Evolutionary conservation across 2,113 vertebrate species (phyloP), one percentile per base, ranked within the genome.

Genomic region (Beaufortia kweichowensis): DNA sequence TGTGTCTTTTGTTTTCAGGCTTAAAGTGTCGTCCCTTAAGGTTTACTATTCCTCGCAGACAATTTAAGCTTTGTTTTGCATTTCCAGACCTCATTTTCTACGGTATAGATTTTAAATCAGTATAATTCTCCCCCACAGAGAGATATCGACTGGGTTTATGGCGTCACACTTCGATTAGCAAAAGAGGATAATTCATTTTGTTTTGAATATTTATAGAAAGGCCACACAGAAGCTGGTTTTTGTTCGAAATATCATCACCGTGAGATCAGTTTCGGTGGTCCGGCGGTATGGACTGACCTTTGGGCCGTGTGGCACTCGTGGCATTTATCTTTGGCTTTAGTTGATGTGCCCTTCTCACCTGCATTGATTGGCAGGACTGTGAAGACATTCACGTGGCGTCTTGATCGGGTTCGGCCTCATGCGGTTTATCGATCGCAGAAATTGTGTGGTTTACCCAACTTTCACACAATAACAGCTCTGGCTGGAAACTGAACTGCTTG

Each of bases 61-160:
- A 26, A 24, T 78, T 79, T 84, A 65, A 73, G 77, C 77, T 33
- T 82, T 82, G 76, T 78, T 59, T 81, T 23, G 69, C 86, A 85
- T 84, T 86, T 89, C 87, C 73, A 55, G 26, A 82, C 81, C 86
- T 88, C 78, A 86, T 90, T 89, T 86, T 86, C 75, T 53, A 71
- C 72, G n/a, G 82, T 89, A 84, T 86, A 81, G 81, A 86, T 87
- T 79, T 89, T 90, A 68, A 81, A 85, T 88, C 87, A 86, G 86
- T 80, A 85, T 88, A 83, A 83, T 21, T 68, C 77, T 82, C 84
- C 84, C 69, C 86, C 82, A 72, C 53, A 62, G 86, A 86, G 80
- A 84, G 79, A 78, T 85, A 91, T 91, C 78, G 88, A 92, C 88
- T 84, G 72, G 72, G 57, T 82, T 88, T 89, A 87, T 80, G 79